Evolutionary conservation across 2,888 invertebrate species (phyloP).

Genomic region (Podabrus alpinus): DNA sequence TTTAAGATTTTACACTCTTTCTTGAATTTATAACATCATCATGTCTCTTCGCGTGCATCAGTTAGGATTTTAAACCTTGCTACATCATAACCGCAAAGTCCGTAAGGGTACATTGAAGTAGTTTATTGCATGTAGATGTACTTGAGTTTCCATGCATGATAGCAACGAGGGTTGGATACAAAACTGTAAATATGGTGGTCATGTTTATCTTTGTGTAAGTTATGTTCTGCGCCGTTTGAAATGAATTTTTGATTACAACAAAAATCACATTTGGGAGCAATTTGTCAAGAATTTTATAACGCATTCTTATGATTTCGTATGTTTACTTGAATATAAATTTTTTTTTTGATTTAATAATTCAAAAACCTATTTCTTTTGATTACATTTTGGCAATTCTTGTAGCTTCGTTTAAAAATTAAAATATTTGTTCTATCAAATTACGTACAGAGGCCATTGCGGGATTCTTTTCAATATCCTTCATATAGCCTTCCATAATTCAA

Average conservation of each 20-base stretch:
- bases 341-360: neutral
- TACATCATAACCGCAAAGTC: conserved; percentile 3
- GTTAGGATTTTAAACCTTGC: neutral
- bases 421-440: neutral
- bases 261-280: conserved; percentile 1
- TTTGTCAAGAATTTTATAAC: conserved; percentile 1
- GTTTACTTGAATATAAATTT: neutral
- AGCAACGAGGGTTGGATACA: neutral
- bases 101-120: conserved; percentile 3
- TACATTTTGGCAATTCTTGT: neutral
- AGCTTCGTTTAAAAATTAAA: neutral
- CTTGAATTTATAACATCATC: neutral
- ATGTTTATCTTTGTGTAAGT: conserved; percentile 2
- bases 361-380: neutral
- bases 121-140: conserved; percentile 2
- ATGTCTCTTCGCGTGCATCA: neutral
- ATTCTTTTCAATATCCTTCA: neutral
- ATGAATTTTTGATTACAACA: conserved; percentile 1
- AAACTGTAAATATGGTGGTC: conserved; percentile 2
- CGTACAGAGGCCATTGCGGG: neutral
- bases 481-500: neutral
- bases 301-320: neutral
- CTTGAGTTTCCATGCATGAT: neutral
- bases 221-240: neutral
- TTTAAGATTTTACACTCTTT: neutral